Base-by-base conservation (phyloP, 2,888 invertebrate genomes). In the Drosophila sordidapex region DNA sequence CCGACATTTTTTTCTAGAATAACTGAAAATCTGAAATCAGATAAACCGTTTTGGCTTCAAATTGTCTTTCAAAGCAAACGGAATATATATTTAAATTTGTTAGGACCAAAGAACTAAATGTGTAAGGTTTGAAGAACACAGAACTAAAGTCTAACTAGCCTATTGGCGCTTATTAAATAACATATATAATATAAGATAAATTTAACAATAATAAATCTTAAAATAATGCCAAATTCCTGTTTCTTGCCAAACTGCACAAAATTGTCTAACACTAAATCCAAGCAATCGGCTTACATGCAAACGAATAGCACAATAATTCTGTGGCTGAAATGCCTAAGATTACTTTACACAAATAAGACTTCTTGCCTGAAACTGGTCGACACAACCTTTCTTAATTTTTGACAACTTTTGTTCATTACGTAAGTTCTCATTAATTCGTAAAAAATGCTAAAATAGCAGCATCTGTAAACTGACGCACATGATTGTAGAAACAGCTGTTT, bases 401-500 rank as follows among this genome's bases (percentile, higher is more conserved):
- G 1, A 1, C 8, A 15, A 7, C 1, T 2, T 3, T 43, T 46
- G 2, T 15, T 15, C 15, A 7, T 7, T 46, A 6, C 13, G 7
- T 13, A 21, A 46, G 7, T 2, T 46, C 2, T 15, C 25, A 25
- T 6, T 21, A 11, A 25, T 46, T 7, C 4, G 2, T 15, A 25
- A 46, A 21, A 21, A 8, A 4, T 0, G 15, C 21, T 8, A 15
- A 25, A 8, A 21, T 8, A 46, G 2, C 21, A 15, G 7, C 46
- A 8, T 21, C 21, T 7, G 46, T 8, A 15, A 46, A 46, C 46
- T 25, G 21, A 25, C 4, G 15, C 46, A 46, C 25, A 15, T 46
- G 25, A 25, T 2, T 46, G 25, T 46, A 46, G 4, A 4, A 46
- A 25, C 46, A 76, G 72, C 76, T 76, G 72, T 46, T 40, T 7